Percentiles rank a stretch among this genome's conserved stretches.
Conservation (phyloP, 2,797 vertebrate species). For the Melanitta fusca region DNA sequence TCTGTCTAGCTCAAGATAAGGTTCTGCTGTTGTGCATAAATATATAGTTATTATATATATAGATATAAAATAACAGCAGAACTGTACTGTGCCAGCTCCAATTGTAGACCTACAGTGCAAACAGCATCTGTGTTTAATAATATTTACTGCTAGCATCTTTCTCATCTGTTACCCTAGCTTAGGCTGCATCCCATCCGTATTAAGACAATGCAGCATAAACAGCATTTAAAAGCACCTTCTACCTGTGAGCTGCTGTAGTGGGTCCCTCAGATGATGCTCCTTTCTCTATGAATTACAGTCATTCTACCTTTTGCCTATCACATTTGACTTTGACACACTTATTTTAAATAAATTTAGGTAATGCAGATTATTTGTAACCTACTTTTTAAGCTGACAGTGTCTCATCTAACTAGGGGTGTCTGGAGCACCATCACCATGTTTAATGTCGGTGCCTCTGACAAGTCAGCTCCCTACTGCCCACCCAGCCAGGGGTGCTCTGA, state of each 20-base stretch:
- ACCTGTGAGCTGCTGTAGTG: neutral
- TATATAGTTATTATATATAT: neutral
- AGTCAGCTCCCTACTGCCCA: neutral
- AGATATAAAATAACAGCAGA: neutral
- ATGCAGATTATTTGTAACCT: neutral
- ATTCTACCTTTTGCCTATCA: neutral
- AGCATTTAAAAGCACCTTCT: neutral
- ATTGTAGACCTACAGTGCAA: neutral
- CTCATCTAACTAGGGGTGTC: neutral
- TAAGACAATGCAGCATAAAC: neutral
- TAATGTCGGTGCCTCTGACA: neutral
- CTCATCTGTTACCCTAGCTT: neutral
- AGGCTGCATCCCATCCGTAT: rapidly evolving
- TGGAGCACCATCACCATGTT: neutral
- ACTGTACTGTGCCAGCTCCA: neutral
- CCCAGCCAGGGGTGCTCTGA: neutral
- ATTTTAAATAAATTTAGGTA: neutral
- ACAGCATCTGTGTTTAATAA: neutral
- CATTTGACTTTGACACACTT: neutral
- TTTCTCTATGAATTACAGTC: neutral
- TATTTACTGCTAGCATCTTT: neutral
- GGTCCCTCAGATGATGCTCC: neutral
- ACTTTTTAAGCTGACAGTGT: neutral
- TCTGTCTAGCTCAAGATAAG: neutral
- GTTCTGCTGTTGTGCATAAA: neutral